Evolutionary conservation across 2,113 vertebrate genomes (phyloP).

Genomic region (Oncorhynchus tshawytscha): DNA sequence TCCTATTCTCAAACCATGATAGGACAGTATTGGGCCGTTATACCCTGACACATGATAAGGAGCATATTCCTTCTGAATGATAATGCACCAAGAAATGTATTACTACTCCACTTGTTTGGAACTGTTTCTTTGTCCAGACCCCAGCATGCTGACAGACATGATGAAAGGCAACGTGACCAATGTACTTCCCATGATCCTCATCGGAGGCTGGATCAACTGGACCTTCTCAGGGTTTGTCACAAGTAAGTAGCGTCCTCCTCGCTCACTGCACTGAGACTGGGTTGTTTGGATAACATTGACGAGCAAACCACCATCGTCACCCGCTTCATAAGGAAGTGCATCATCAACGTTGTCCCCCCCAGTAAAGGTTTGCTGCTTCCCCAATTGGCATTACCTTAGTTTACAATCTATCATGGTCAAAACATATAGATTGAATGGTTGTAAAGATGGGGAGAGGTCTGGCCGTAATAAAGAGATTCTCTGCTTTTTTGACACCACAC

Average conservation of each 20-base stretch:
- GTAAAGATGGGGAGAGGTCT: too few species aligned
- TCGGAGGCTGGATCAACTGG: constrained; percentile 99
- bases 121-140: constrained; percentile 77
- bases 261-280: too few species aligned
- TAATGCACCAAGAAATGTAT: not conserved
- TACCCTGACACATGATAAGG: not conserved
- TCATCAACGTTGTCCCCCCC: too few species aligned
- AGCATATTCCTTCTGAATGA: not conserved
- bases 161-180: constrained; percentile 99
- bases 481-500: too few species aligned
- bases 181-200: constrained; percentile 98
- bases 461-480: too few species aligned
- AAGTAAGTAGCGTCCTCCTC: constrained; percentile 74
- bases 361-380: too few species aligned
- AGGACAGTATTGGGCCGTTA: not conserved
- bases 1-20: not conserved
- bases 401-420: too few species aligned
- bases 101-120: not conserved
- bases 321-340: too few species aligned
- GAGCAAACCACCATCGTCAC: too few species aligned
- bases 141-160: constrained; percentile 98
- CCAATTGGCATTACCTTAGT: too few species aligned
- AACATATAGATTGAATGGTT: too few species aligned
- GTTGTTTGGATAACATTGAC: too few species aligned
- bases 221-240: constrained; percentile 98